Evolutionary conservation across 1,140 invertebrate species (phyloP), one percentile per base, ranked within the genome.

Genomic region (Telenomus remus): DNA sequence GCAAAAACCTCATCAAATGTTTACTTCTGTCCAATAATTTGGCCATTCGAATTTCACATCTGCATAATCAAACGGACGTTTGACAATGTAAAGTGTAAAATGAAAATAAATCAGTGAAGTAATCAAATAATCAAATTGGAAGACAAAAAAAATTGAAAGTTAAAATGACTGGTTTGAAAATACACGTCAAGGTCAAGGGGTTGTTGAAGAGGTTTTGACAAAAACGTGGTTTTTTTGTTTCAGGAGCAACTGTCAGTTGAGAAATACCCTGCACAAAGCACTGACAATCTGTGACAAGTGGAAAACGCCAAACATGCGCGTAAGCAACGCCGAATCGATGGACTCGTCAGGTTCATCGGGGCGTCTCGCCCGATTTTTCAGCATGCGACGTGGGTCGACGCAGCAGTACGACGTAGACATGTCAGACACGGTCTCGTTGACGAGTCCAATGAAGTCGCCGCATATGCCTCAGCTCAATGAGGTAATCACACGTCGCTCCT

Each of bases 341-440:
- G 92, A 93, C 49, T 88, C 92, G 55, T 65, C 85, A 47, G 76
- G 84, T 72, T 69, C 87, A 80, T 92, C 93, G 37, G 93, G 93
- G 8, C 86, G 93, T 27, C 89, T 96, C 0, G 92, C 93, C 8
- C 89, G 95, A 70, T 95, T 94, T 94, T 96, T 95, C 88, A 95
- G 94, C 73, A 94, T 95, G 46, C 87, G 94, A 9, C 90, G 94
- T 59, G 93, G 93, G 39, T 94, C 93, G 42, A 89, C 91, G n/a
- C 93, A 94, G 83, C 93, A 95, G 65, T 93, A 95, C 83, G 93
- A 94, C 80, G 91, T 94, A 14, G 88, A 89, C 46, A 81, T 84
- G n/a, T 86, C 82, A 44, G 86, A 86, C 51, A 84, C 81, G 12
- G 81, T 82, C 57, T 88, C 84, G 5, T 74, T 86, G 11, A 84